phyloP scores from a whole-genome alignment of 2,113 vertebrate species.

The Ictalurus furcatus region DNA sequence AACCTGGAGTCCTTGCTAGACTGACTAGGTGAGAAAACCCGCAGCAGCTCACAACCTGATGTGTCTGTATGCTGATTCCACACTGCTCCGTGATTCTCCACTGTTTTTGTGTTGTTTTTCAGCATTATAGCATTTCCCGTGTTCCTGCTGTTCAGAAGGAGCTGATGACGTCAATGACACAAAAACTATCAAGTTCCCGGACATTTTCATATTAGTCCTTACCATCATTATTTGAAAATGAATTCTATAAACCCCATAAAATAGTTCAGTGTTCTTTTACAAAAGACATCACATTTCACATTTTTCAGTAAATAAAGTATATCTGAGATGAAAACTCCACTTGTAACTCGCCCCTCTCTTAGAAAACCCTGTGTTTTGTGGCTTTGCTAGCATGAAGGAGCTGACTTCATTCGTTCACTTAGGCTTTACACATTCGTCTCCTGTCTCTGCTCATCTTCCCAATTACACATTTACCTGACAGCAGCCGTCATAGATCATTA shows the following conservation, averaged over 20 bases:
- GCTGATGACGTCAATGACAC: neutral
- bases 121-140: neutral
- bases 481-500: constrained; percentile 14
- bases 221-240: neutral
- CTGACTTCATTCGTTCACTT: constrained; percentile 23
- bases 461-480: constrained; percentile 9
- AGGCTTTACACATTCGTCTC: constrained; percentile 16
- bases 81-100: neutral
- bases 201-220: neutral
- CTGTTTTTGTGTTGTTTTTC: neutral
- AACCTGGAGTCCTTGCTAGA: constrained; percentile 20
- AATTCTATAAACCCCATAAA: neutral
- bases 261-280: neutral
- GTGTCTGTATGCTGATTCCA: neutral
- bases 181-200: neutral
- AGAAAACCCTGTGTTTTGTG: neutral
- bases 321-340: constrained; percentile 29
- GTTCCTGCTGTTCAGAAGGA: constrained; percentile 46
- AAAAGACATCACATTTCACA: neutral
- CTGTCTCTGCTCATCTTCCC: neutral
- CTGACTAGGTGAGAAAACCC: constrained; percentile 50
- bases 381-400: neutral
- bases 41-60: neutral
- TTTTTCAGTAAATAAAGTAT: neutral
- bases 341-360: constrained; percentile 20